These are phyloP conservation scores for Chionomys nivalis DNA, from an alignment of 2,113 vertebrate genomes.

Conservation along the genomic window DNA sequence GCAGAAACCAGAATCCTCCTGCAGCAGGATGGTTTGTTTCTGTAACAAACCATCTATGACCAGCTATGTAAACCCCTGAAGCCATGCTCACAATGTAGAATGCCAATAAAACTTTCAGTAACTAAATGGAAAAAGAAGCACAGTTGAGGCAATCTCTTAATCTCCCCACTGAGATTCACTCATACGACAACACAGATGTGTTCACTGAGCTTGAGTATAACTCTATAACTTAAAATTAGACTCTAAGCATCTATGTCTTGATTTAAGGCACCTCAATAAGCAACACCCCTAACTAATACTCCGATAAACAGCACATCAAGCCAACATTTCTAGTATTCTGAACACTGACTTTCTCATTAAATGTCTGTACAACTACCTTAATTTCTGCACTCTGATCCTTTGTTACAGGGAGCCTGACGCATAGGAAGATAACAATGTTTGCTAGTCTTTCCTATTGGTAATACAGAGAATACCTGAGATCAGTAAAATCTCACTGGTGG, in stretches of 20 bases:
- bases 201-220: not conserved
- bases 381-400: not conserved
- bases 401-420: not conserved
- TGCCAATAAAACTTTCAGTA: not conserved
- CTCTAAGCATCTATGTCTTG: not conserved
- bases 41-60: not conserved
- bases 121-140: not conserved
- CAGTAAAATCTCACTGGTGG: not conserved
- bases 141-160: not conserved
- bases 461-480: not conserved
- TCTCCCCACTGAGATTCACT: not conserved
- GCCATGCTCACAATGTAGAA: not conserved
- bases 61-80: not conserved
- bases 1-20: not conserved
- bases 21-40: not conserved
- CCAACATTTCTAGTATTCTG: not conserved
- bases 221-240: slow-evolving; percentile 12
- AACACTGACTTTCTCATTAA: slow-evolving; percentile 21
- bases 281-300: not conserved
- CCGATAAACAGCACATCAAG: not conserved
- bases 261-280: not conserved
- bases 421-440: not conserved
- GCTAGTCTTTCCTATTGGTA: not conserved
- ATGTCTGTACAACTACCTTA: not conserved
- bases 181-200: not conserved